Conservation (phyloP, 2,888 invertebrate species). For the Tupiocoris notatus region DNA sequence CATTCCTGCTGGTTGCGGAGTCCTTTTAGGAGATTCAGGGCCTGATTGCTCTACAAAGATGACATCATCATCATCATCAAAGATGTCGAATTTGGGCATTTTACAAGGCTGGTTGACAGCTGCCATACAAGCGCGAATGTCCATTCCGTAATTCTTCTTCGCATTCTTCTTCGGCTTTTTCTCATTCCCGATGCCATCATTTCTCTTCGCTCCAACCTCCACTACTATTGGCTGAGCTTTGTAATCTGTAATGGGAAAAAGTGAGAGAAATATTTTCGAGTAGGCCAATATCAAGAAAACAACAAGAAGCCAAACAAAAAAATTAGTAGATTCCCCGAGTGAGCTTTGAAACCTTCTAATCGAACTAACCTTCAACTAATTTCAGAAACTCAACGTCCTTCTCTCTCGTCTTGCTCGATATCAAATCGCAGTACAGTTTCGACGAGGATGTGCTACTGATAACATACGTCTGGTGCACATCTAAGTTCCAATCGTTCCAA, state of each 20-base stretch:
- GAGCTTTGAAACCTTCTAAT: conserved; percentile 10
- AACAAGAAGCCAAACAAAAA: too few relatives aligned
- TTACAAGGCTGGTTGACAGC: conserved; percentile 36
- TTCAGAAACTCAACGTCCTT: conserved; percentile 17
- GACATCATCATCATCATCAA: conserved; percentile 32
- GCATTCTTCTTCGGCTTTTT: conserved; percentile 44
- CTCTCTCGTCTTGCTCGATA: conserved; percentile 52
- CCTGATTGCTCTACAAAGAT: neutral
- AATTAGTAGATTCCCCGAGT: too few relatives aligned
- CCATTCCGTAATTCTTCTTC: conserved; percentile 46
- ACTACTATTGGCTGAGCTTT: neutral
- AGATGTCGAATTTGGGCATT: conserved; percentile 21
- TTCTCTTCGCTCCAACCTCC: neutral
- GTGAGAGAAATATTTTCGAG: conserved; percentile 10
- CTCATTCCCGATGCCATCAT: conserved; percentile 50
- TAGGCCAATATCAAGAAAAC: neutral
- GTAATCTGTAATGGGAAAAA: conserved; percentile 11
- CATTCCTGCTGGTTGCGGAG: neutral
- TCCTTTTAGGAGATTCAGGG: neutral
- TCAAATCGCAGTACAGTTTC: conserved; percentile 55
- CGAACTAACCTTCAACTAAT: conserved; percentile 3
- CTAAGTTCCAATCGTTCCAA: conserved; percentile 52
- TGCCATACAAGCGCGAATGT: conserved; percentile 48
- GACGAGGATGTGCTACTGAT: conserved; percentile 58
- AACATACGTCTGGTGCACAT: conserved; percentile 56